Conservation (phyloP, 35 echinoderm and acorn worm genomes). For the Apostichopus japonicus region DNA sequence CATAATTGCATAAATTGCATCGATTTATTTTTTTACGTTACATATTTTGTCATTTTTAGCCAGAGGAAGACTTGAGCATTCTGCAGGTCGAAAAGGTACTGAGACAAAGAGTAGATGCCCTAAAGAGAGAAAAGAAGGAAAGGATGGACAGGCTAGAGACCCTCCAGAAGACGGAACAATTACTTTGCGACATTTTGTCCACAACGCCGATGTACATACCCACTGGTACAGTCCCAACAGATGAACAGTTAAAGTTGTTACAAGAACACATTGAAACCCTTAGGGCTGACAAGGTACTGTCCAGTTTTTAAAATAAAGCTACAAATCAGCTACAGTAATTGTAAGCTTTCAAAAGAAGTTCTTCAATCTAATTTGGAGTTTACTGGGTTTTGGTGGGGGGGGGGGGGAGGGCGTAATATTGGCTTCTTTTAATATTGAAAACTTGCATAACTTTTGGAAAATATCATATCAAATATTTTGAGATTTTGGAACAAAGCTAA, state of each 20-base stretch:
- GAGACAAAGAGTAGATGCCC: slow-evolving; percentile 73
- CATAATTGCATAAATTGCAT: background rate
- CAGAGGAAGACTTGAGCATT: slow-evolving; percentile 84
- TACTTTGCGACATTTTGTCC: slow-evolving; percentile 84
- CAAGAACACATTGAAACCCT: slow-evolving; percentile 90
- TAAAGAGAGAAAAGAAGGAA: slow-evolving; percentile 78
- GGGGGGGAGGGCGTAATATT: too few species aligned
- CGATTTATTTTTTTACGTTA: background rate
- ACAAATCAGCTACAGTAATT: too few species aligned
- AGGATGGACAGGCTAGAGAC: slow-evolving; percentile 67
- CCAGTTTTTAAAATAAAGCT: too few species aligned
- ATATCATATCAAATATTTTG: too few species aligned
- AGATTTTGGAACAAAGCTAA: too few species aligned
- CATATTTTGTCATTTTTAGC: slow-evolving; percentile 35
- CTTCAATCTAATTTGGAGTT: too few species aligned
- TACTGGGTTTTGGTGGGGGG: too few species aligned
- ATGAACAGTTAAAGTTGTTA: slow-evolving; percentile 77
- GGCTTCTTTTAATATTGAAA: too few species aligned
- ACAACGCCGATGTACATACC: slow-evolving; percentile 98
- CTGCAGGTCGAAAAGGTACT: slow-evolving; percentile 91
- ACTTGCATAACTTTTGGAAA: too few species aligned
- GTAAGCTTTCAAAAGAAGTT: too few species aligned
- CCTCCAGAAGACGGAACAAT: slow-evolving; percentile 82
- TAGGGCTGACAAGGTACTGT: slow-evolving; percentile 78
- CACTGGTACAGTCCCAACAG: slow-evolving; percentile 80